Percentiles rank a stretch among this genome's conserved stretches.
phyloP scores from a whole-genome alignment of 2,797 vertebrate species.

The Ctenochaetus hawaiiensis region DNA sequence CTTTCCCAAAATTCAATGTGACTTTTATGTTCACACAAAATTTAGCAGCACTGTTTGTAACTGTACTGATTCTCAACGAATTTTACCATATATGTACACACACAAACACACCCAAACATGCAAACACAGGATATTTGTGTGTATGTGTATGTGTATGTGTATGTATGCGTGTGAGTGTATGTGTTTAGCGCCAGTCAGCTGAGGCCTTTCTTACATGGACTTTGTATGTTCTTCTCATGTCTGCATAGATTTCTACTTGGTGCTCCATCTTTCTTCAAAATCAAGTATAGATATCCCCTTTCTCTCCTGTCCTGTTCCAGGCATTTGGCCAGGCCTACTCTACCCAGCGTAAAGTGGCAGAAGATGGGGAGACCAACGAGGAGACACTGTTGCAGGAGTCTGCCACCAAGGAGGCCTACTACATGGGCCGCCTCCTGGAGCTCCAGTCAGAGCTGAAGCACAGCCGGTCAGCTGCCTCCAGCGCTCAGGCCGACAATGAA shows the following conservation, averaged over 20 bases:
- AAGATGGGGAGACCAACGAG: conserved; percentile 95
- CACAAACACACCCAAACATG: background rate
- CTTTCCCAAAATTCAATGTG: too few species aligned
- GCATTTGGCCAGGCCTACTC: conserved; percentile 96
- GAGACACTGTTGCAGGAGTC: conserved; percentile 95
- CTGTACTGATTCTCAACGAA: too few species aligned
- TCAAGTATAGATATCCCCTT: background rate
- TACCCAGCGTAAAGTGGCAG: conserved; percentile 95
- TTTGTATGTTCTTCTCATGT: background rate
- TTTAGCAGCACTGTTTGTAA: too few species aligned
- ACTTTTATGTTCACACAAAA: too few species aligned
- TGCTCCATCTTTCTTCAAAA: background rate
- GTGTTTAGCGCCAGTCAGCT: background rate
- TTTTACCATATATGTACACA: too few species aligned
- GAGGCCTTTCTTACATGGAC: background rate
- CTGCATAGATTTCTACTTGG: background rate
- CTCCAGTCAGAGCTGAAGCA: conserved; percentile 93
- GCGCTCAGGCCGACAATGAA: conserved; percentile 90
- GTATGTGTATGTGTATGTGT: too few species aligned
- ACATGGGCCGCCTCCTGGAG: conserved; percentile 92
- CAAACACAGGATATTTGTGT: background rate
- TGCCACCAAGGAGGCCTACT: conserved; percentile 94
- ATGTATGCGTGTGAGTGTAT: too few species aligned
- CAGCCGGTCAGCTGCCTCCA: conserved; percentile 86
- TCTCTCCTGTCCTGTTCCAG: conserved; percentile 70